Percentiles rank a stretch among this genome's conserved stretches.
Evolutionary conservation across 2,888 invertebrate species (phyloP).

Genomic region (Drosophila mimica): DNA sequence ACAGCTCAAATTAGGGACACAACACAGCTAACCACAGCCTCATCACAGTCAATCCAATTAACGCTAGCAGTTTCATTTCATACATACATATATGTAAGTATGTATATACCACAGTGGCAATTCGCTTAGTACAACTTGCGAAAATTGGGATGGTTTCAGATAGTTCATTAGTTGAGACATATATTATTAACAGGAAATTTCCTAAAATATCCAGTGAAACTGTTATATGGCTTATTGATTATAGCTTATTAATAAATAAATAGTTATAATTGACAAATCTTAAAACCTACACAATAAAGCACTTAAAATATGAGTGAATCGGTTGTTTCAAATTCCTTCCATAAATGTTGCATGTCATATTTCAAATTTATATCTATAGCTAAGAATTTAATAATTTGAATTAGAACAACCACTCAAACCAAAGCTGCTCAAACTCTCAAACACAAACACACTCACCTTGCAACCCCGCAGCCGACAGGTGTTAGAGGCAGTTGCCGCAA

Average conservation of each 20-base stretch:
- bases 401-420: background rate
- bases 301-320: background rate
- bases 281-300: background rate
- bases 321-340: background rate
- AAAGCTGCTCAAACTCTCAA: background rate
- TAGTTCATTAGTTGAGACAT: background rate
- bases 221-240: background rate
- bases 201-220: background rate
- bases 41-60: conserved; percentile 45
- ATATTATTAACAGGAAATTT: background rate
- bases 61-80: background rate
- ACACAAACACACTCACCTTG: background rate
- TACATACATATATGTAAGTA: background rate
- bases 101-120: background rate
- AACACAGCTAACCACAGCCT: conserved; percentile 35
- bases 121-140: background rate
- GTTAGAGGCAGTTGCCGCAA: background rate
- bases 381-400: background rate
- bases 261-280: background rate
- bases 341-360: background rate
- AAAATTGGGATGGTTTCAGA: background rate
- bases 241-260: background rate
- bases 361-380: background rate
- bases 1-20: conserved; percentile 43
- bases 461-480: conserved; percentile 18